Conservation (phyloP, 2,797 vertebrate species). For the Alcedo atthis region DNA sequence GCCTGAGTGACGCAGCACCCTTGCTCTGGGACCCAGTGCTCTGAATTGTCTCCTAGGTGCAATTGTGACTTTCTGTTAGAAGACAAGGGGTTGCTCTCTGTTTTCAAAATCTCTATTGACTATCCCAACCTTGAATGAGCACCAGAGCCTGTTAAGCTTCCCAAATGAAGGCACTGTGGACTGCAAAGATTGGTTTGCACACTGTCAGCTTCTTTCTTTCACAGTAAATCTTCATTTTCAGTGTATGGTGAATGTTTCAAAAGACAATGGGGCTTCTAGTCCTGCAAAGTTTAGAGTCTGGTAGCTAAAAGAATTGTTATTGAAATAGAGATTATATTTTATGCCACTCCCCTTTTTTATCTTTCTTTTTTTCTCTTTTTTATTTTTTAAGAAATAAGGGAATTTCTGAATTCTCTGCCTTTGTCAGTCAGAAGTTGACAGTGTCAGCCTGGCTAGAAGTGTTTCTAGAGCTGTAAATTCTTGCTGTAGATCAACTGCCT, state of each 20-base stretch:
- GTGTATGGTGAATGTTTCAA: background rate
- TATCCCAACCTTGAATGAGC: background rate
- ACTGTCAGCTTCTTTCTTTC: background rate
- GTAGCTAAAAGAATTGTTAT: background rate
- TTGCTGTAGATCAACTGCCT: constrained; percentile 6
- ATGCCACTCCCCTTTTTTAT: accelerated
- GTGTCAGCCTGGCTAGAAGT: background rate
- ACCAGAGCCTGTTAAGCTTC: background rate
- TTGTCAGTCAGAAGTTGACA: background rate
- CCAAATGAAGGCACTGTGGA: background rate
- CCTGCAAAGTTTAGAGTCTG: background rate
- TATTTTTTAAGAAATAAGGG: background rate
- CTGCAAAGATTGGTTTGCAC: background rate
- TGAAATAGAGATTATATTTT: background rate
- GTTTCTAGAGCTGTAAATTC: background rate
- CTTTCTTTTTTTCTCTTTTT: accelerated
- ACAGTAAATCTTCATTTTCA: background rate
- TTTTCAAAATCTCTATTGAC: background rate
- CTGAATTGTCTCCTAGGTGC: background rate
- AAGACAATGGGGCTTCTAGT: background rate
- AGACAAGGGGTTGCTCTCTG: background rate
- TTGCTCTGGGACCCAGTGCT: background rate
- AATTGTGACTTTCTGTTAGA: background rate
- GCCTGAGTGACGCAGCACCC: background rate
- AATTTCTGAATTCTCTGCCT: background rate